These are phyloP conservation scores for Alethe diademata DNA, from an alignment of 2,113 vertebrate genomes.

Conservation along the genomic window DNA sequence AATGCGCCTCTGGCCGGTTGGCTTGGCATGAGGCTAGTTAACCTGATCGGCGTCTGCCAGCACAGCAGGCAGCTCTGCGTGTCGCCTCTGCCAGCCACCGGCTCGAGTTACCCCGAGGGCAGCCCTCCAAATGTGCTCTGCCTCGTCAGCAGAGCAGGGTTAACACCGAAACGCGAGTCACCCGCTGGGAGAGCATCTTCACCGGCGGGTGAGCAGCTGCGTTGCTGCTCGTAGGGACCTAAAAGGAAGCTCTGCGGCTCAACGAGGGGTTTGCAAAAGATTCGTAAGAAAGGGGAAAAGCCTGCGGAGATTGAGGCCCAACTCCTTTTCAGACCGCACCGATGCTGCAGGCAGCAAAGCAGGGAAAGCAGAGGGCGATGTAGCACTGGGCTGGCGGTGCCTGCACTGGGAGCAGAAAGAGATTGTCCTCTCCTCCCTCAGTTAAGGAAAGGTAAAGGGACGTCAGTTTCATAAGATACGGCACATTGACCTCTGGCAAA, in stretches of 20 bases:
- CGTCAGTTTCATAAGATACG: neutral
- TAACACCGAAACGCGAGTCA: neutral
- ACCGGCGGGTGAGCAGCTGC: neutral
- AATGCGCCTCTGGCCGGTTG: neutral
- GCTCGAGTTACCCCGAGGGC: neutral
- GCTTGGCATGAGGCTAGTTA: neutral
- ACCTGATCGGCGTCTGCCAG: neutral
- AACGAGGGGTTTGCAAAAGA: neutral
- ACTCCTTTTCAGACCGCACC: neutral
- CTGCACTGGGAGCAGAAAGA: neutral
- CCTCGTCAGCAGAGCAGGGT: neutral
- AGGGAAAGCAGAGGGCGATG: neutral
- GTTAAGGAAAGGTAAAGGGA: neutral
- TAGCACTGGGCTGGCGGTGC: fast-evolving
- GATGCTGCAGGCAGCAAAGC: neutral
- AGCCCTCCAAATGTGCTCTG: neutral
- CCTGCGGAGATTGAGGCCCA: neutral
- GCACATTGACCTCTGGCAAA: neutral
- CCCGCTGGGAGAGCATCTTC: neutral
- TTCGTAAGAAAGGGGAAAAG: neutral
- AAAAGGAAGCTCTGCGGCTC: neutral
- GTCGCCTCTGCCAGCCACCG: neutral
- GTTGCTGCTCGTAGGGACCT: neutral
- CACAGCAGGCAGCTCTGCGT: neutral
- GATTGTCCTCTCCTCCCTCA: neutral